Evolutionary conservation across 2,888 invertebrate species (phyloP), one percentile per base, ranked within the genome.

Genomic region (Callosobruchus maculatus): DNA sequence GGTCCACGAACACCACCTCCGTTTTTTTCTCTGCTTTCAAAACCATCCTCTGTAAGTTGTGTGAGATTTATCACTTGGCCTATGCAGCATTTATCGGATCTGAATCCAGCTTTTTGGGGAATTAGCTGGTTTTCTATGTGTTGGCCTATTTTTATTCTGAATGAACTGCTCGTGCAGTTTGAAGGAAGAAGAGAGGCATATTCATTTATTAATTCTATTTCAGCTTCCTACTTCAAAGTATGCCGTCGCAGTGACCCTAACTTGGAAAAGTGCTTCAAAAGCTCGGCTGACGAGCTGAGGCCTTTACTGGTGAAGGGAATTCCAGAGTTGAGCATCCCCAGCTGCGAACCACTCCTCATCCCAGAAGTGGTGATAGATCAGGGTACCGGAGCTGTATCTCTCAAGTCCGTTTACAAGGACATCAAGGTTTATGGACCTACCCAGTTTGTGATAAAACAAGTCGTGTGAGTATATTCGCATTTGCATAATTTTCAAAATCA

Each of bases 211-310:
- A 26, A 4, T 31, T 70, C 22, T 67, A 22, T 86, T 87, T 3
- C 84, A 94, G 94, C 93, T 26, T 85, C 89, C 5, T 93, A 91
- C 84, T 88, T 94, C 20, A 89, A 91, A 81, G 86, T 92, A 74
- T 94, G 94, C 82, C 90, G 89, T 77, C 89, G 92, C 4, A 91
- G 89, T 71, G 92, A 92, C 82, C 89, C 89, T 0, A 88, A 91
- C 21, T 82, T 94, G 69, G 90, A 90, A 81, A 88, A 88, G 0
- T 94, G 95, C 82, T 89, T 92, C 0, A 88, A 89, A 78, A 85
- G 90, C 26, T 91, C 91, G 0, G 88, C 94, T 0, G 91, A 93
- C 72, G 84, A 84, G 0, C 85, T 95, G 76, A 88, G 89, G 69
- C 91, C 91, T 0, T 86, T 90, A 30, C 84, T 95, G n/a, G 87